Percentiles rank a stretch among this genome's conserved stretches.
These are phyloP conservation scores for Caenorhabditis afra DNA, from an alignment of 2,888 invertebrate genomes.

Conservation along the genomic window DNA sequence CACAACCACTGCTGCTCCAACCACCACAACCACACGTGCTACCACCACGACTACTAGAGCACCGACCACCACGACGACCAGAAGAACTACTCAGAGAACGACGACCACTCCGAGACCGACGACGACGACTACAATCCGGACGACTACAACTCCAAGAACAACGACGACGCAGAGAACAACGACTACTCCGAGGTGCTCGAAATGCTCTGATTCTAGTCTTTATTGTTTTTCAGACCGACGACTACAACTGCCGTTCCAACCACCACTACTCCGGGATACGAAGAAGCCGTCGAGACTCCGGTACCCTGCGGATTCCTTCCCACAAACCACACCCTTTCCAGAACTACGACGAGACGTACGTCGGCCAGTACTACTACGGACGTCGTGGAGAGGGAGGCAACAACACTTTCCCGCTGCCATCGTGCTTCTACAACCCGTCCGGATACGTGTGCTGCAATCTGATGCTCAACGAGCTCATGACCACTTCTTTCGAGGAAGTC, in stretches of 20 bases:
- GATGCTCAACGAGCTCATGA: slow-evolving; percentile 71
- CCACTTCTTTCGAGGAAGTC: slow-evolving; percentile 64
- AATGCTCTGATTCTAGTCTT: background rate
- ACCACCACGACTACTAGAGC: slow-evolving; percentile 29
- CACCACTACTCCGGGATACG: slow-evolving; percentile 28
- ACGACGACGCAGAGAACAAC: slow-evolving; percentile 31
- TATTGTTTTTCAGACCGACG: slow-evolving; percentile 37
- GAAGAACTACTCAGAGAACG: slow-evolving; percentile 26
- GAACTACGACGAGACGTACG: slow-evolving; percentile 56
- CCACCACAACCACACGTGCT: slow-evolving; percentile 35
- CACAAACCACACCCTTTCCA: too few relatives aligned
- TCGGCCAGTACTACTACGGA: slow-evolving; percentile 65
- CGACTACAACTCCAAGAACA: slow-evolving; percentile 31
- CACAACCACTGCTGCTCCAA: slow-evolving; percentile 33
- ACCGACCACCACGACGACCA: slow-evolving; percentile 37
- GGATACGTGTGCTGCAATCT: slow-evolving; percentile 74
- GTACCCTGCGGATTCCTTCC: too few relatives aligned
- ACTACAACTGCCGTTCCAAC: slow-evolving; percentile 45
- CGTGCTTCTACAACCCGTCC: slow-evolving; percentile 74
- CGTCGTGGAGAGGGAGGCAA: slow-evolving; percentile 59
- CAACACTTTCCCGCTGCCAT: slow-evolving; percentile 69
- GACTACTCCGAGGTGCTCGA: background rate
- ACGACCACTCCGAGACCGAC: slow-evolving; percentile 42
- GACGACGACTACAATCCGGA: slow-evolving; percentile 17
- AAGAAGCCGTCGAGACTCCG: slow-evolving; percentile 54